These are phyloP conservation scores for Drosophila paranaensis DNA, from an alignment of 2,888 invertebrate genomes.

Conservation along the genomic window DNA sequence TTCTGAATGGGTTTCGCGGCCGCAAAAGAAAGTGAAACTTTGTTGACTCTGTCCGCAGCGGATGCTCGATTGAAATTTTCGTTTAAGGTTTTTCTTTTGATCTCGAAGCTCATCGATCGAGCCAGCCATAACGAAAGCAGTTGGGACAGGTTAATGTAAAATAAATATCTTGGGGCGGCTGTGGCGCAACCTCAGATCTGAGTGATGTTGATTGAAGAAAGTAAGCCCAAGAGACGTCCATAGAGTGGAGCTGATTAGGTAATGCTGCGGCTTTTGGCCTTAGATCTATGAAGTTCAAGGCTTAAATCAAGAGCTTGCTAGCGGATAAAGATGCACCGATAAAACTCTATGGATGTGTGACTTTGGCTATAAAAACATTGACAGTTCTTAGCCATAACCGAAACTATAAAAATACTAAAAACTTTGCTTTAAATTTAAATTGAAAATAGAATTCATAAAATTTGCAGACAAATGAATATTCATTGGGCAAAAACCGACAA, in stretches of 20 bases:
- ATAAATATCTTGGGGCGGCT: constrained; percentile 33
- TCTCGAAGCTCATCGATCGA: constrained; percentile 46
- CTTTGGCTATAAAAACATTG: neutral
- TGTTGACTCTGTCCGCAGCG: constrained; percentile 27
- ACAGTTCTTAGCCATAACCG: neutral
- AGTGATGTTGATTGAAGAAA: neutral
- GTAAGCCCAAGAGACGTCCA: neutral
- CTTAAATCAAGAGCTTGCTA: neutral
- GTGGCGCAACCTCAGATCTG: neutral
- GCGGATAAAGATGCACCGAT: neutral
- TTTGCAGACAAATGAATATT: constrained; percentile 2
- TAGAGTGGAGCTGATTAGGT: neutral
- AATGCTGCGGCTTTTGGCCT: neutral
- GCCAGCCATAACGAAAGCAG: constrained; percentile 18
- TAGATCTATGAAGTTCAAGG: neutral
- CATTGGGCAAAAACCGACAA: neutral
- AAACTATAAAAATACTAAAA: neutral
- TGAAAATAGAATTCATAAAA: neutral
- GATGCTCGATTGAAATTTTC: constrained; percentile 50
- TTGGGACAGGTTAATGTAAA: constrained; percentile 23
- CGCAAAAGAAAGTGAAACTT: constrained; percentile 71
- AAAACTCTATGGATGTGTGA: neutral
- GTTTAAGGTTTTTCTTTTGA: constrained; percentile 39
- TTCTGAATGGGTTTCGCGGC: constrained; percentile 55
- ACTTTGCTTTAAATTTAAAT: neutral